Conservation (phyloP, 2,888 invertebrate species). For the Myathropa florea region DNA sequence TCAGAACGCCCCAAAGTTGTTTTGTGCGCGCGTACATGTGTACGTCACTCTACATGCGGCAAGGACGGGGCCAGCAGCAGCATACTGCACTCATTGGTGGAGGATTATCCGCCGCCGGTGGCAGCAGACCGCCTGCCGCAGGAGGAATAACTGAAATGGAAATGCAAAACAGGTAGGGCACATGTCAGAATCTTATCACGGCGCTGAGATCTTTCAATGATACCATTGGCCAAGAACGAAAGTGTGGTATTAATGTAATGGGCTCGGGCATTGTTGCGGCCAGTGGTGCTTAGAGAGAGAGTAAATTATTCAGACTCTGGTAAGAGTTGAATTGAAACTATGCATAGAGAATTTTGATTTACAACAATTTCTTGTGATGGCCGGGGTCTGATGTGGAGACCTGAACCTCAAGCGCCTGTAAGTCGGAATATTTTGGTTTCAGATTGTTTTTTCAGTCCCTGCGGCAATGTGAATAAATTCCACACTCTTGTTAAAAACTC, state of each 20-base stretch:
- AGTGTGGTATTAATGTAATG: conserved; percentile 35
- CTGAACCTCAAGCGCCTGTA: neutral
- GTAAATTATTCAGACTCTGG: neutral
- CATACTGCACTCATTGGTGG: conserved; percentile 52
- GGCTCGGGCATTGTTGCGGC: neutral
- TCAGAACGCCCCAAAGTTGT: conserved; percentile 58
- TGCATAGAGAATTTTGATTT: neutral
- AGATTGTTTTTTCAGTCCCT: neutral
- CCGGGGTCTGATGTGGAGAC: neutral
- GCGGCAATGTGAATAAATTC: too few species aligned
- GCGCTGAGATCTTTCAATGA: conserved; percentile 35
- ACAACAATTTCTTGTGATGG: neutral
- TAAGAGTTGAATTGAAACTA: neutral
- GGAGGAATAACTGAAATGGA: conserved; percentile 40
- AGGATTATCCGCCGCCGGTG: conserved; percentile 49
- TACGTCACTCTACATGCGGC: conserved; percentile 3
- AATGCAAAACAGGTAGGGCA: conserved; percentile 61
- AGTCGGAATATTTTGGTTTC: too few species aligned
- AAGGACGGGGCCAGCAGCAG: neutral
- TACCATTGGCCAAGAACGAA: conserved; percentile 52
- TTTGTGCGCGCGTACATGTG: conserved; percentile 15
- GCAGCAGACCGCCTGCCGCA: conserved; percentile 6
- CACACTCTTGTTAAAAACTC: too few species aligned
- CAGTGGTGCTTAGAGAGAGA: neutral
- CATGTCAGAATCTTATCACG: conserved; percentile 51